Evolutionary conservation across 1,140 invertebrate genomes (phyloP), one percentile per base, ranked within the genome.

Genomic region (Drosophila paulistorum): DNA sequence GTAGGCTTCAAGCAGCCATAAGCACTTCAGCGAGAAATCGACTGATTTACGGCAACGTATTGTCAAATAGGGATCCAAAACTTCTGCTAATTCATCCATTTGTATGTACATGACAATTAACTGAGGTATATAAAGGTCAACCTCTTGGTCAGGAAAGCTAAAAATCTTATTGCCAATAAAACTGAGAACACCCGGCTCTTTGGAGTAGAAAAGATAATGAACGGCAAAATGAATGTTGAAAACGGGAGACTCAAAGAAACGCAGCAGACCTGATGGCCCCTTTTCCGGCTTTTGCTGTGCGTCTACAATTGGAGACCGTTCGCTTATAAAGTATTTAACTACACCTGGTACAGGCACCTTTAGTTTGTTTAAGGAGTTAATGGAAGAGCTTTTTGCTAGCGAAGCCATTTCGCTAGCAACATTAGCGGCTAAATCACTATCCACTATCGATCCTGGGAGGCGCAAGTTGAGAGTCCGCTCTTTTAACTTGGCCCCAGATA

Each of bases 151-250:
- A 30, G 95, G 95, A 93, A 99, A 99, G 93, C 96, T 98, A 93
- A 99, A 99, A 92, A 99, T 95, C 93, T 97, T 97, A 93, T 99
- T 99, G 69, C 97, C 98, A 92, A 99, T 95, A 93, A 99, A 99
- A 78, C 96, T 97, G 89, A 98, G 97, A 57, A 99, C 98, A 57
- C 98, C 98, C 20, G 97, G 97, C 92, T 99, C 98, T 93, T 99
- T 99, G n/a, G 98, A 98, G 92, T 98, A 98, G 91, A 98, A 99
- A 39, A 99, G 93, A 94, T 99, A 99, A 90, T 97, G 97, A 89
- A 99, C 98, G 23, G 98, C 98, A 94, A 99, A 98, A 67, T 97
- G 97, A 95, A 99, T 98, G 92, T 99, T 97, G 92, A 99, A 99
- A 65, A 98, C 94, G 93, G 97, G 98, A 74, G 98, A 98, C 93